These are phyloP conservation scores for Tetropium fuscum DNA, from an alignment of 2,888 invertebrate genomes.

Conservation along the genomic window DNA sequence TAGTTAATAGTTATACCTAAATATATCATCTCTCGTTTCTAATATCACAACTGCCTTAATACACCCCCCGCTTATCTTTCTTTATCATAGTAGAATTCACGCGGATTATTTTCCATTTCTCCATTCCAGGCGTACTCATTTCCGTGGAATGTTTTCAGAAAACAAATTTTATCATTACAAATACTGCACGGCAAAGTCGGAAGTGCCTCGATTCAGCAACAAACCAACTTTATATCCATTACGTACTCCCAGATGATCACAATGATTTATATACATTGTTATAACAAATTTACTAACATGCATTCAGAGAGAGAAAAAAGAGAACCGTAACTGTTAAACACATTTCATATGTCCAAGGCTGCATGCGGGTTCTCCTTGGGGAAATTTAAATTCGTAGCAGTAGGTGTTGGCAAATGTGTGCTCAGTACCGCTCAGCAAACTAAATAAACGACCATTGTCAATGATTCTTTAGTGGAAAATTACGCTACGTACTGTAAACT, in stretches of 20 bases:
- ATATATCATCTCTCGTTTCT: too few relatives aligned
- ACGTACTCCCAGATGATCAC: slow-evolving; percentile 32
- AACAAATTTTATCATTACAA: slow-evolving; percentile 1
- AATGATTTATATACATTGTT: slow-evolving; percentile 36
- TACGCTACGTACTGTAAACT: not conserved
- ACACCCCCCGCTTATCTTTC: too few relatives aligned
- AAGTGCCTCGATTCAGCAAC: not conserved
- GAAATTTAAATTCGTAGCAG: slow-evolving; percentile 55
- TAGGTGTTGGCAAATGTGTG: slow-evolving; percentile 54
- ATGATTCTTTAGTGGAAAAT: slow-evolving; percentile 38
- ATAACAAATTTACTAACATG: slow-evolving; percentile 24
- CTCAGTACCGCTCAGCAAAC: slow-evolving; percentile 26
- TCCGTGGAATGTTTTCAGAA: slow-evolving; percentile 1
- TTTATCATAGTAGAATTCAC: too few relatives aligned
- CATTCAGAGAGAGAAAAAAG: not conserved
- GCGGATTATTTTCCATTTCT: too few relatives aligned
- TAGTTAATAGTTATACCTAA: too few relatives aligned
- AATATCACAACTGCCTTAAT: too few relatives aligned
- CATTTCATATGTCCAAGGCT: slow-evolving; percentile 52
- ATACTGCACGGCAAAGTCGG: not conserved
- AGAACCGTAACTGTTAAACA: slow-evolving; percentile 46
- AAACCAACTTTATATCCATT: slow-evolving; percentile 22
- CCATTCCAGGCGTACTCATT: not conserved
- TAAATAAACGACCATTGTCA: slow-evolving; percentile 54
- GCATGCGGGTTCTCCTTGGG: slow-evolving; percentile 49